Base-by-base conservation (phyloP, 2,113 vertebrate genomes). In the Oophaga pumilio region DNA sequence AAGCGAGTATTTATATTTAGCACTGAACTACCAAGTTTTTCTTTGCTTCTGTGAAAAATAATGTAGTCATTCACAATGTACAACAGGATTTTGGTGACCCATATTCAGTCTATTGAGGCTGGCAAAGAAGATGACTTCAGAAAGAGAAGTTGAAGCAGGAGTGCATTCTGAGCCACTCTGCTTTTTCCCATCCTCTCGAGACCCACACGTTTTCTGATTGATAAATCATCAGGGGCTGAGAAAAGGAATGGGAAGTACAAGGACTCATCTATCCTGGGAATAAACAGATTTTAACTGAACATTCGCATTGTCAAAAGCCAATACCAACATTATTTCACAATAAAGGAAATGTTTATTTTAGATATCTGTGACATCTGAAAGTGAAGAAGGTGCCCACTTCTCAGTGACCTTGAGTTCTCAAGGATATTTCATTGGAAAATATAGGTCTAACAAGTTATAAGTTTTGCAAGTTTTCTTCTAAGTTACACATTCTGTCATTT, bases 251-350 rank as follows among this genome's bases (percentile, higher is more conserved):
- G 68, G 83, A 87, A 53, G 0, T 64, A 18, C 57, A 73, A 77
- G 5, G 85, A 79, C 13, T 66, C 74, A 52, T 89, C 62, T 17
- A 66, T 66, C 86, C 57, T 76, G 86, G 86, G 86, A 88, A 28
- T 62, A 92, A 90, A 85, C n/a, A 89, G 59, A 71, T 66, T 28
- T 60, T 88, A 87, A 76, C 79, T 82, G 86, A 88, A 82, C 86
- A 88, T 88, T 76, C 80, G 24, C 79, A 83, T 88, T 83, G 86
- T 88, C 80, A 88, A 68, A 88, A 83, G 28, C 26, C 57, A 83
- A 83, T 74, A 76, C 59, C 49, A 82, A 68, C 17, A 57, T 66
- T 74, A 66, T 20, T 81, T 76, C 56, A 57, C 69, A 87, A 43
- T 82, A 82, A 76, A 86, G 76, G 56, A 24, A 76, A 83, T 83